Conservation (phyloP, 2,113 vertebrate species). For the Marmota monax region DNA sequence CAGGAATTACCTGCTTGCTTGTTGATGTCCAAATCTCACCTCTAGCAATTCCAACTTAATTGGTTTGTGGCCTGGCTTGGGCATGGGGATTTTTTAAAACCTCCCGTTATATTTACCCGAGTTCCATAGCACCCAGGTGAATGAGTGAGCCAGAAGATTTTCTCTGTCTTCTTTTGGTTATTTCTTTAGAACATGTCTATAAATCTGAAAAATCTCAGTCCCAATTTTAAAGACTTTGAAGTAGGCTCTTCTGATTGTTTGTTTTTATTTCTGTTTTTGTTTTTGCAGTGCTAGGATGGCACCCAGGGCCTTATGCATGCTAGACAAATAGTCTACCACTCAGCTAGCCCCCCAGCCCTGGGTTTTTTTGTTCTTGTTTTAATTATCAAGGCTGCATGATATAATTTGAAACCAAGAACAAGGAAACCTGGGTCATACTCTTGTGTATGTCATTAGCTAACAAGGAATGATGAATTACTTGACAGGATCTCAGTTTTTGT, state of each 20-base stretch:
- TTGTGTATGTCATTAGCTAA: slow-evolving; percentile 5
- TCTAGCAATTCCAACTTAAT: not conserved
- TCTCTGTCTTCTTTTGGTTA: not conserved
- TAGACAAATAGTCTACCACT: not conserved
- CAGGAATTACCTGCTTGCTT: not conserved
- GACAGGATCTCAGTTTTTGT: not conserved
- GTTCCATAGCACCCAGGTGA: not conserved
- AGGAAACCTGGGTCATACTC: not conserved
- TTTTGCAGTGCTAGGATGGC: not conserved
- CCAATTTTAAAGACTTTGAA: slow-evolving; percentile 47
- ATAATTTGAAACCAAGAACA: slow-evolving; percentile 26
- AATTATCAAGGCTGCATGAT: not conserved
- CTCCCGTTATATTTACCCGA: not conserved
- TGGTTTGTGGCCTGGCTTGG: not conserved
- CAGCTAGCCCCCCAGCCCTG: not conserved
- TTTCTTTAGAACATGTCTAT: not conserved
- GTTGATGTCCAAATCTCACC: not conserved
- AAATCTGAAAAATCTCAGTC: slow-evolving; percentile 35
- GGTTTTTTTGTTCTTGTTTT: not conserved
- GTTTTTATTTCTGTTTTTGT: not conserved
- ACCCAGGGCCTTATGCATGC: not conserved
- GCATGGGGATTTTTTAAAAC: not conserved
- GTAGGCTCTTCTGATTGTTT: not conserved
- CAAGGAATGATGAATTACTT: slow-evolving; percentile 19
- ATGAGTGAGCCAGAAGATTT: not conserved